Evolutionary conservation across 92 coral and sea anemone genomes (phyloP).

Genomic region (Virgularia gustaviana): DNA sequence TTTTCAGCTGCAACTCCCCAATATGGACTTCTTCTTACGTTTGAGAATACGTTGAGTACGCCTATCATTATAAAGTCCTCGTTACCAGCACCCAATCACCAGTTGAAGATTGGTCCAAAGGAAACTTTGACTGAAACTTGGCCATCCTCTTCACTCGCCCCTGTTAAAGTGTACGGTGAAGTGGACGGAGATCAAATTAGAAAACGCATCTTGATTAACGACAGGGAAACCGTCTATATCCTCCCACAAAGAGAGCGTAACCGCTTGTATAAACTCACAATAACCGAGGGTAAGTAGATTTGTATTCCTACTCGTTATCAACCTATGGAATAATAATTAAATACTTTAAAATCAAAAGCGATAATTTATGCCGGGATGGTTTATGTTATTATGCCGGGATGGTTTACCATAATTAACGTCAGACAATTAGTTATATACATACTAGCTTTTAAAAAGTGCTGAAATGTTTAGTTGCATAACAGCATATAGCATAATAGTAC

Average conservation of each 20-base stretch:
- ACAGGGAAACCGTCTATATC: neutral
- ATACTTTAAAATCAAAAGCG: too few relatives aligned
- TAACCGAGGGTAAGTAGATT: slow-evolving; percentile 25
- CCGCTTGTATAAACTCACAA: slow-evolving; percentile 1
- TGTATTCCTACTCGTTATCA: too few relatives aligned
- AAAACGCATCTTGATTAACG: slow-evolving; percentile 4
- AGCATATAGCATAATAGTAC: too few relatives aligned
- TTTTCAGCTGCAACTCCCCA: slow-evolving; percentile 5
- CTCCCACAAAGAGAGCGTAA: slow-evolving; percentile 5
- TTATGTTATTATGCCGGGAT: too few relatives aligned
- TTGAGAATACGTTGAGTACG: neutral
- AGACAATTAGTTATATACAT: too few relatives aligned
- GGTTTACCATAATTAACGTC: too few relatives aligned
- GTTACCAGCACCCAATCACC: neutral
- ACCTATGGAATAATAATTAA: too few relatives aligned
- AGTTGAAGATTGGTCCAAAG: neutral
- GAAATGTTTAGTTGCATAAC: too few relatives aligned
- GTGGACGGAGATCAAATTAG: slow-evolving; percentile 11
- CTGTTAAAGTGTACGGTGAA: neutral
- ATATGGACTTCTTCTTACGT: neutral
- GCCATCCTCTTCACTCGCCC: neutral
- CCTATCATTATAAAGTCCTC: slow-evolving; percentile 8
- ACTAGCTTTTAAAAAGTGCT: too few relatives aligned
- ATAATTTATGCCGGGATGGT: too few relatives aligned
- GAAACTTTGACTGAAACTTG: neutral